Conservation (phyloP, 2,797 vertebrate species). For the Cephalopachus bancanus region DNA sequence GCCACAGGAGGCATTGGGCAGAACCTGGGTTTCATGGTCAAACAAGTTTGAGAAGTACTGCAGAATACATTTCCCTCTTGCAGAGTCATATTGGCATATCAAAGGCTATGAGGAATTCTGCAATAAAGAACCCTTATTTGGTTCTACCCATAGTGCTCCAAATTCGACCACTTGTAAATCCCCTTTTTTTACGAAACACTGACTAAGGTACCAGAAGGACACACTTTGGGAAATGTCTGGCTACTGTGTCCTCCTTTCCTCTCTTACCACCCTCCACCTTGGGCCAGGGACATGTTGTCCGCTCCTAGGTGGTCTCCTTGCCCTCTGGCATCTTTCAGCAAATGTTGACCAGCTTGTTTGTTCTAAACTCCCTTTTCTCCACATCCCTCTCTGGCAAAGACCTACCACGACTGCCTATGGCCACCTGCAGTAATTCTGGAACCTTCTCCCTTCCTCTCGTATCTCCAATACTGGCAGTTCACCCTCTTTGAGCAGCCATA, state of each 20-base stretch:
- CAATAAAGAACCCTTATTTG: background rate
- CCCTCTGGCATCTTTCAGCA: background rate
- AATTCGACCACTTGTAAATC: fast-evolving
- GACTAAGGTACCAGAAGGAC: fast-evolving
- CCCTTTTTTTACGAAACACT: too few relatives aligned
- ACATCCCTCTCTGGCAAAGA: background rate
- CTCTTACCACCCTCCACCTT: fast-evolving
- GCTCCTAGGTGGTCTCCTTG: background rate
- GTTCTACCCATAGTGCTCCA: background rate
- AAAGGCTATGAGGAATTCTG: background rate
- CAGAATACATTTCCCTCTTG: too few relatives aligned
- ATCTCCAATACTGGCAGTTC: fast-evolving
- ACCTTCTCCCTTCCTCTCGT: background rate
- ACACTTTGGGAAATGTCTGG: background rate
- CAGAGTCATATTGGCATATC: fast-evolving
- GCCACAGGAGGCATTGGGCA: background rate
- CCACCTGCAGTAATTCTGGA: background rate
- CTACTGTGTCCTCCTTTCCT: too few relatives aligned
- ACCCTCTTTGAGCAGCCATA: background rate
- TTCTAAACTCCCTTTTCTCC: background rate
- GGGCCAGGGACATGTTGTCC: background rate
- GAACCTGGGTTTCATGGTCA: background rate
- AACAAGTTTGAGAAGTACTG: background rate
- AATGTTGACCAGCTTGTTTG: background rate
- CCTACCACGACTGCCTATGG: fast-evolving